These are phyloP conservation scores for Choloepus hoffmanni DNA, from an alignment of 2,113 vertebrate genomes.

Conservation along the genomic window DNA sequence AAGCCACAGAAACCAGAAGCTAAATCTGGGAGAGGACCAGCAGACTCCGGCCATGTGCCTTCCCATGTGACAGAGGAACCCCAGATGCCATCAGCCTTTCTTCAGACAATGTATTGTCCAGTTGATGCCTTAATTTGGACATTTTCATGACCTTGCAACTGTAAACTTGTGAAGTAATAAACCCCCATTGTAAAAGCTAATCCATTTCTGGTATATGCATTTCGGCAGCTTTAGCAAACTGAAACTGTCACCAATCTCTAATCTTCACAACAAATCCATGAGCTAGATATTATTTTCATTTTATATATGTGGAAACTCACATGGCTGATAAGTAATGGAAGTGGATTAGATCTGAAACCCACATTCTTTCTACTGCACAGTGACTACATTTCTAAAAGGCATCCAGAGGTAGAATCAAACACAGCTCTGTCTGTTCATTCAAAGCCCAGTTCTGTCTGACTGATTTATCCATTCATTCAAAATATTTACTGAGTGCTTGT, in stretches of 20 bases:
- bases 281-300: neutral
- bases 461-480: slow-evolving; percentile 27
- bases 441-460: neutral
- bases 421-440: neutral
- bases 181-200: too few species aligned
- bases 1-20: too few species aligned
- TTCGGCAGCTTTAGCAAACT: too few species aligned
- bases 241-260: neutral
- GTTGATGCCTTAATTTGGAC: too few species aligned
- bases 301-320: neutral
- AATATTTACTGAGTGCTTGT: neutral
- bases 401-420: neutral
- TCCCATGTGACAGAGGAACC: too few species aligned
- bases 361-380: neutral
- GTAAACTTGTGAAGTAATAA: too few species aligned
- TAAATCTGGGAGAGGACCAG: too few species aligned
- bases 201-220: too few species aligned
- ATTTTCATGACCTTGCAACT: too few species aligned
- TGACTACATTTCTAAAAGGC: neutral
- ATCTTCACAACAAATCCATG: neutral
- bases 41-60: too few species aligned
- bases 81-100: too few species aligned
- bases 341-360: neutral
- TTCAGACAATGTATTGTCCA: too few species aligned
- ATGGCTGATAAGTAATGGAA: neutral